Evolutionary conservation across 2,888 invertebrate genomes (phyloP).

Genomic region (Acleris cristana): DNA sequence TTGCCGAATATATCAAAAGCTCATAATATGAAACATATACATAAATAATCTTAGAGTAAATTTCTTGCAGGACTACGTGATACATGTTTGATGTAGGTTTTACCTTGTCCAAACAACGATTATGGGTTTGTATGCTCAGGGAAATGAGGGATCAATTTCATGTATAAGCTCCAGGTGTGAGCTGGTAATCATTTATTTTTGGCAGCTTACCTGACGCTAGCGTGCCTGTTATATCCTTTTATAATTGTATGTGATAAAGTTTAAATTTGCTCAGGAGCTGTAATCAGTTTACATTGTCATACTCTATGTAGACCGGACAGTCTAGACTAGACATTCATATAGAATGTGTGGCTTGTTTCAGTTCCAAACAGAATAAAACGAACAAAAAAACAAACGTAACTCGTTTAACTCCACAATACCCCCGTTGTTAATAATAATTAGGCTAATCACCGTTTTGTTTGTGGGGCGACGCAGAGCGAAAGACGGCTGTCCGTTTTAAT

Average conservation of each 20-base stretch:
- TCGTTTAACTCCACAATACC: slow-evolving; percentile 26
- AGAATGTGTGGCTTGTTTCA: neutral
- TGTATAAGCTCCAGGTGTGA: neutral
- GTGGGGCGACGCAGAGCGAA: slow-evolving; percentile 55
- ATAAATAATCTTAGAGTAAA: too few species aligned
- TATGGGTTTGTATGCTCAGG: slow-evolving; percentile 9
- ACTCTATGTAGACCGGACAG: slow-evolving; percentile 18
- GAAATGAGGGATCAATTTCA: slow-evolving; percentile 11
- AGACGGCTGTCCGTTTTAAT: slow-evolving; percentile 71
- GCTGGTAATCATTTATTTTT: neutral
- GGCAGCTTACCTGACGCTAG: neutral
- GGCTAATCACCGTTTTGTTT: slow-evolving; percentile 58
- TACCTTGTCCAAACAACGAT: slow-evolving; percentile 13
- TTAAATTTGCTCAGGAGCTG: neutral
- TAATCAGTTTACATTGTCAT: slow-evolving; percentile 20
- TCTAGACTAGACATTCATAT: slow-evolving; percentile 19
- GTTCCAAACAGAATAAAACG: slow-evolving; percentile 1
- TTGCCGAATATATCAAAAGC: too few species aligned
- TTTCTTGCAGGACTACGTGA: neutral
- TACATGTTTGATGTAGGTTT: slow-evolving; percentile 1
- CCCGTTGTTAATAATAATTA: slow-evolving; percentile 51
- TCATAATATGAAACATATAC: too few species aligned
- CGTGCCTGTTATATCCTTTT: neutral
- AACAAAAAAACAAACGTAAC: slow-evolving; percentile 1
- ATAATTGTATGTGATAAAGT: neutral